These are phyloP conservation scores for Noctua comes DNA, from an alignment of 2,888 invertebrate species.

Conservation along the genomic window DNA sequence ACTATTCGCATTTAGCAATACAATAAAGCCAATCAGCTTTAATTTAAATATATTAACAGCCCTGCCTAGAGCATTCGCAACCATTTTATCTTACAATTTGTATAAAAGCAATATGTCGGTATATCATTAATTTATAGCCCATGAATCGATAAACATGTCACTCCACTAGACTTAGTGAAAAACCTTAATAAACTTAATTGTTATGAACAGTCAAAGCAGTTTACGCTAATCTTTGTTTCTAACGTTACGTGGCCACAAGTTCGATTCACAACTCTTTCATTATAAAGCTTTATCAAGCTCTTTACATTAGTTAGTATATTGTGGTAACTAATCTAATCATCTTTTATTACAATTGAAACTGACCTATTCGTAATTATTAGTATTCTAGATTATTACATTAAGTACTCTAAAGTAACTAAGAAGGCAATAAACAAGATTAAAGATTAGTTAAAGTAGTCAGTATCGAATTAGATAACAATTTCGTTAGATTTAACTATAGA, in stretches of 20 bases:
- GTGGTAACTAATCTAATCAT: slow-evolving; percentile 79
- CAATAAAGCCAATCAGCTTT: slow-evolving; percentile 38
- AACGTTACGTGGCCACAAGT: slow-evolving; percentile 88
- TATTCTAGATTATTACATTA: slow-evolving; percentile 76
- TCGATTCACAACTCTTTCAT: slow-evolving; percentile 90
- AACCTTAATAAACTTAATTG: slow-evolving; percentile 76
- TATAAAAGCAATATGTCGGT: slow-evolving; percentile 51
- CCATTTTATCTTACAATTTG: slow-evolving; percentile 35
- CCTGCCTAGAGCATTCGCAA: slow-evolving; percentile 53
- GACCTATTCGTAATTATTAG: slow-evolving; percentile 72
- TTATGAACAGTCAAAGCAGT: slow-evolving; percentile 83
- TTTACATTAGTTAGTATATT: slow-evolving; percentile 85
- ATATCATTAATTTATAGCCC: slow-evolving; percentile 53
- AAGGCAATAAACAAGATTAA: slow-evolving; percentile 81
- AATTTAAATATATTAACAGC: slow-evolving; percentile 38
- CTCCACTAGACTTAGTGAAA: slow-evolving; percentile 70
- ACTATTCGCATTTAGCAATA: slow-evolving; percentile 42
- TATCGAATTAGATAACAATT: slow-evolving; percentile 74
- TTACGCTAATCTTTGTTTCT: slow-evolving; percentile 83
- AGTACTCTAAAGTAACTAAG: slow-evolving; percentile 73
- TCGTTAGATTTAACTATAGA: slow-evolving; percentile 67
- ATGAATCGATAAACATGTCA: slow-evolving; percentile 59
- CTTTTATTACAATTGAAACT: slow-evolving; percentile 77
- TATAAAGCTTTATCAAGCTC: slow-evolving; percentile 90
- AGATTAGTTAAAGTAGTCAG: slow-evolving; percentile 73